phyloP scores from a whole-genome alignment of 1,140 invertebrate genomes.

The Caenorhabditis brenneri region DNA sequence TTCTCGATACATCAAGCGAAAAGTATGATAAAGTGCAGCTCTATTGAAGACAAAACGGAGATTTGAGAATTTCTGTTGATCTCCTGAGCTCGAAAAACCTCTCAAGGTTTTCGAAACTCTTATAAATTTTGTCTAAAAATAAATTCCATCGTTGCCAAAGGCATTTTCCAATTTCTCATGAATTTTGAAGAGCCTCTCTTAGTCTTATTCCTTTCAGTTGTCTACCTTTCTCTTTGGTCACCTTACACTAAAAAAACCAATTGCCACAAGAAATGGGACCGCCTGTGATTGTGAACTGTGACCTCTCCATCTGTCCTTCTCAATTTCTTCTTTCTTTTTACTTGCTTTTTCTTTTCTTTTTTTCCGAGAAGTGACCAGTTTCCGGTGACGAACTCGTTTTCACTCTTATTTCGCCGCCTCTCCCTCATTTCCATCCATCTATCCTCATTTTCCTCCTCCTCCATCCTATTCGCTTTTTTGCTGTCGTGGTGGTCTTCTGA shows the following conservation, averaged over 20 bases:
- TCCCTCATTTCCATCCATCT: slow-evolving; percentile 4
- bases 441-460: slow-evolving; percentile 17
- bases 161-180: too few species aligned
- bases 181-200: too few species aligned
- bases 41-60: too few species aligned
- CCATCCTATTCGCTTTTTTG: background rate
- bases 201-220: too few species aligned
- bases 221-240: background rate
- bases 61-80: too few species aligned
- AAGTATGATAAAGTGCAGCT: too few species aligned
- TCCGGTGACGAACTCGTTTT: slow-evolving; percentile 24
- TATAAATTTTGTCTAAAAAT: too few species aligned
- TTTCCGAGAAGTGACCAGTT: slow-evolving; percentile 6
- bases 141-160: too few species aligned
- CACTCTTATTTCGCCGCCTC: background rate
- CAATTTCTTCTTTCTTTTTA: slow-evolving; percentile 10
- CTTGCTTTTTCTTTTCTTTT: background rate
- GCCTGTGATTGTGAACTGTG: slow-evolving; percentile 24
- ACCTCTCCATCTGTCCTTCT: slow-evolving; percentile 20
- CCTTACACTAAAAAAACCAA: background rate
- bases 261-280: background rate
- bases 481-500: slow-evolving; percentile 7
- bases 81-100: too few species aligned
- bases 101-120: too few species aligned
- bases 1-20: too few species aligned